phyloP scores from a whole-genome alignment of 2,113 vertebrate genomes.

The Microtus oregoni region DNA sequence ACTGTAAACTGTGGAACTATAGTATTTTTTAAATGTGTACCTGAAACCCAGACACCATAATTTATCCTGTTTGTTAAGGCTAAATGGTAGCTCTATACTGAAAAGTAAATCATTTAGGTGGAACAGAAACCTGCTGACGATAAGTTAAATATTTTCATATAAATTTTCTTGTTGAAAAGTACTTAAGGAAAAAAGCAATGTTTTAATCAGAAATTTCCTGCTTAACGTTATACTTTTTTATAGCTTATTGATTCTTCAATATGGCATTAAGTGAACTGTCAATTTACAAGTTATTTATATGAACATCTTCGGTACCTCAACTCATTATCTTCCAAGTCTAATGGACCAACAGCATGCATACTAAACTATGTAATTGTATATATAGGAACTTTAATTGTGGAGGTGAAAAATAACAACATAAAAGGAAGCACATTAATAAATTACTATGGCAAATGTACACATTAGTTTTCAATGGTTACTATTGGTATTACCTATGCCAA shows the following conservation, averaged over 20 bases:
- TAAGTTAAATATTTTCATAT: slow-evolving; percentile 4
- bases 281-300: slow-evolving; percentile 23
- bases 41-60: background rate
- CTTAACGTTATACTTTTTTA: background rate
- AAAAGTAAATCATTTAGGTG: background rate
- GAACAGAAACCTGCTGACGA: background rate
- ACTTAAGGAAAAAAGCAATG: background rate
- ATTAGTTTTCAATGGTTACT: background rate
- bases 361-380: background rate
- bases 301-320: background rate
- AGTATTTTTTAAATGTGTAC: background rate
- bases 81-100: background rate
- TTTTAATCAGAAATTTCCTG: background rate
- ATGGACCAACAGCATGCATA: background rate
- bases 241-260: slow-evolving; percentile 20
- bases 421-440: background rate
- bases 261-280: background rate
- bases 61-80: background rate
- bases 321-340: background rate
- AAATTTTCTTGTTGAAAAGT: slow-evolving; percentile 3
- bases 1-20: slow-evolving; percentile 9
- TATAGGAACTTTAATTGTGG: background rate
- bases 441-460: background rate
- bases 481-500: background rate
- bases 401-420: background rate